Base-by-base conservation (phyloP, 1,140 invertebrate species). In the Drosophila setifemur region DNA sequence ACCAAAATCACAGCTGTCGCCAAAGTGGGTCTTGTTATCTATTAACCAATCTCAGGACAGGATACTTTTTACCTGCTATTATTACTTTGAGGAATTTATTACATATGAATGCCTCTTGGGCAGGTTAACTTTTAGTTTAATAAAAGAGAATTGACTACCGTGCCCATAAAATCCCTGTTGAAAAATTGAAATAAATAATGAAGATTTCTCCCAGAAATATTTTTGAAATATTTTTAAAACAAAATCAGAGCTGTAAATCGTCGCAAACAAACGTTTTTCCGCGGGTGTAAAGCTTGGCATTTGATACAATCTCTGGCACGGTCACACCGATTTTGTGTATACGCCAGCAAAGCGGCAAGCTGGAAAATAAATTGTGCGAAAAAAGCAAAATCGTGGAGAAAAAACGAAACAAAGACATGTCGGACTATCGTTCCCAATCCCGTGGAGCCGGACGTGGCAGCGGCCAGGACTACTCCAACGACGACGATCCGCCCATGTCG, bases 401-500 rank as follows among this genome's bases (percentile, higher is more conserved):
- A 8, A 23, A 25, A 29, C n/a, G n/a, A 12, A 57, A 3, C 55
- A 33, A 26, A 54, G 73, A 5, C 37, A 89, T 89, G 88, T 89
- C 88, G 1, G 88, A 89, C 67, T 89, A 88, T 75, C 83, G 88
- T 6, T 89, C 88, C 21, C 88, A 89, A 82, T 89, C 88, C 3
- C 82, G 88, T 11, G 81, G 81, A 8, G 81, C 68, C 0, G 82
- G 76, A 58, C 81, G 81, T 52, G 70, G 81, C 11, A 33, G 6
- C 16, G 81, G 66, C 6, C 77, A 78, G 28, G 88, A 88, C 9
- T 88, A 88, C 28, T 88, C 83, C 0, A 89, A 85, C 42, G 79
- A 88, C 14, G 95, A 96, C 72, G 94, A 95, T 73, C 95, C 95
- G n/a, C 95, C 95, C 16, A 95, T 96, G 92, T 96, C 95, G 11